A percentile compares a stretch with the other conserved stretches of the same genome.
These are phyloP conservation scores for Sisyra nigra DNA, from an alignment of 2,888 invertebrate species.

Conservation along the genomic window DNA sequence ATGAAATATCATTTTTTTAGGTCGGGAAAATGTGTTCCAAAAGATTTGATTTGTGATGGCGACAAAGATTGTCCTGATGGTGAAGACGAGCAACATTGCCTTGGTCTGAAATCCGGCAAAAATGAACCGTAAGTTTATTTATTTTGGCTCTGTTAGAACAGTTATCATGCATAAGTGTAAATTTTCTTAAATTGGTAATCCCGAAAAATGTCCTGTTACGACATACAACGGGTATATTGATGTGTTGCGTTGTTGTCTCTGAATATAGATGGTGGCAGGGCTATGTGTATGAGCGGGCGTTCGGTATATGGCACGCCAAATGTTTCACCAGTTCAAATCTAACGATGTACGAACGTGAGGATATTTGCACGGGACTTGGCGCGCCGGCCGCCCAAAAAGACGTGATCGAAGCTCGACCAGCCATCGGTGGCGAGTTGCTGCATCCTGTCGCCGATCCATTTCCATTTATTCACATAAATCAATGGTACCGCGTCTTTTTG, in stretches of 20 bases:
- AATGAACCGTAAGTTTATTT: conserved; percentile 12
- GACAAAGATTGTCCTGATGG: conserved; percentile 52
- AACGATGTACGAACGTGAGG: conserved; percentile 35
- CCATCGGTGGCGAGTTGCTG: too few relatives aligned
- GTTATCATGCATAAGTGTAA: too few relatives aligned
- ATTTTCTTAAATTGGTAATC: too few relatives aligned
- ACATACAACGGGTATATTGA: too few relatives aligned
- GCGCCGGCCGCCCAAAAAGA: conserved; percentile 28
- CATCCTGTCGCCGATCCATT: too few relatives aligned
- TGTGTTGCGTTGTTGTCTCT: too few relatives aligned
- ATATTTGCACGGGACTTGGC: conserved; percentile 44
- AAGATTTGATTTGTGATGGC: conserved; percentile 65
- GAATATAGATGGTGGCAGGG: conserved; percentile 22
- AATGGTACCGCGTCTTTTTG: too few relatives aligned
- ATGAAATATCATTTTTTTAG: conserved; percentile 15
- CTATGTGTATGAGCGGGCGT: conserved; percentile 45
- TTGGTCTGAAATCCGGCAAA: conserved; percentile 28
- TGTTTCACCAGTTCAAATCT: conserved; percentile 37
- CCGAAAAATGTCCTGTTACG: too few relatives aligned
- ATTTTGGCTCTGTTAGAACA: neutral
- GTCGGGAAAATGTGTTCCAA: conserved; percentile 44
- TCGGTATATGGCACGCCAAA: conserved; percentile 56
- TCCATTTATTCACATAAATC: too few relatives aligned
- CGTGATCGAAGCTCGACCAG: too few relatives aligned
- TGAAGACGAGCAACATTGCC: conserved; percentile 55